Evolutionary conservation across 2,113 vertebrate genomes (phyloP).

Genomic region (Candoia aspera): DNA sequence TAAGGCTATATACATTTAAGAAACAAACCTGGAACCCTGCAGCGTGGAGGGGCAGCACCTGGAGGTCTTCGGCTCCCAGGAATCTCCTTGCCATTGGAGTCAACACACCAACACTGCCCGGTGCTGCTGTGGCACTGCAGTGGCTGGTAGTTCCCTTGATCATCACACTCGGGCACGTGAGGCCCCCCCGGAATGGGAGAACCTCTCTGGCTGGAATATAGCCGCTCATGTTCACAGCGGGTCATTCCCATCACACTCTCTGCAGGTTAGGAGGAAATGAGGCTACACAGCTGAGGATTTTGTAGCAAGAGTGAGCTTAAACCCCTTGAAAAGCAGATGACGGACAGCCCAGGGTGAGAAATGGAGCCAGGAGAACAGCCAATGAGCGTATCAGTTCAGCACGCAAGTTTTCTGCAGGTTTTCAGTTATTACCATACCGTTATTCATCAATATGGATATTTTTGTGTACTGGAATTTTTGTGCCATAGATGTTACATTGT

Average conservation of each 20-base stretch:
- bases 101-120: constrained; percentile 88
- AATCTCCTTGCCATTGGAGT: constrained; percentile 74
- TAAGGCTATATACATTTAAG: background rate
- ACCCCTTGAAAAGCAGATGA: background rate
- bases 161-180: constrained; percentile 81
- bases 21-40: constrained; percentile 74
- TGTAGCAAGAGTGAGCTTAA: background rate
- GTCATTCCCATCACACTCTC: constrained; percentile 54
- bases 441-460: background rate
- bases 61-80: constrained; percentile 76
- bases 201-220: constrained; percentile 30
- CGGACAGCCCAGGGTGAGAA: background rate
- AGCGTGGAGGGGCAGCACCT: constrained; percentile 62
- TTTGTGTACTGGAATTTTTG: background rate
- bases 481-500: background rate
- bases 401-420: background rate
- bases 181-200: constrained; percentile 46
- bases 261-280: background rate
- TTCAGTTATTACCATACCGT: background rate
- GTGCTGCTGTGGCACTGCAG: constrained; percentile 83
- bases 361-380: background rate
- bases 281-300: background rate
- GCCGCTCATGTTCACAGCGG: constrained; percentile 76
- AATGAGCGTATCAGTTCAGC: background rate
- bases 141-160: constrained; percentile 75